Percentiles rank a stretch among this genome's conserved stretches.
phyloP scores from a whole-genome alignment of 2,888 invertebrate genomes.

The Pinctada fucata region DNA sequence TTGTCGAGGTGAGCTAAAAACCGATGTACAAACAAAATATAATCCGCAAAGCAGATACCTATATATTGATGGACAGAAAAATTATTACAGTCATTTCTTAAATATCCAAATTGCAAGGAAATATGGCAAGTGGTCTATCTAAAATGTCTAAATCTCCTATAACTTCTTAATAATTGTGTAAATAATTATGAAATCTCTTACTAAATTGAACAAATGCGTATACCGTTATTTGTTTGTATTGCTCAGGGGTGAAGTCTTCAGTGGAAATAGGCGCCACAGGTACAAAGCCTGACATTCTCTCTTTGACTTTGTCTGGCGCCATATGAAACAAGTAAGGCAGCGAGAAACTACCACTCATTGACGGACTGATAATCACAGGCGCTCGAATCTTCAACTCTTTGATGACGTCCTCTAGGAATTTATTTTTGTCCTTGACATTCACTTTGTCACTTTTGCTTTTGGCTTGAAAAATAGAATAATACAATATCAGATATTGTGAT shows the following conservation, averaged over 20 bases:
- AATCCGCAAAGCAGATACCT: no score
- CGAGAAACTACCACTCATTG: constrained; percentile 78
- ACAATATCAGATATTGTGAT: no score
- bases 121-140: no score
- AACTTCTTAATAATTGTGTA: no score
- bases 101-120: no score
- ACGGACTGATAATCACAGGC: constrained; percentile 78
- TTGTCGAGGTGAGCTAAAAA: no score
- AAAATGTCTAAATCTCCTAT: no score
- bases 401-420: constrained; percentile 72
- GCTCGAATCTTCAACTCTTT: constrained; percentile 60
- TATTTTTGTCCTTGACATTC: constrained; percentile 40
- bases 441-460: constrained; percentile 35
- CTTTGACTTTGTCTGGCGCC: constrained; percentile 60
- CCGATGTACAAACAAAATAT: no score
- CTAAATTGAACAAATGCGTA: no score
- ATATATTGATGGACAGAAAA: no score
- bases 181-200: no score
- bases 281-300: constrained; percentile 74
- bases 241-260: constrained; percentile 46
- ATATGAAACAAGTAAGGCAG: constrained; percentile 53
- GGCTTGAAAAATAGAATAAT: background rate
- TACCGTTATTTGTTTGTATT: constrained; percentile 44
- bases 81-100: no score
- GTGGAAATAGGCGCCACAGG: constrained; percentile 77